Evolutionary conservation across 1,140 invertebrate genomes (phyloP), one percentile per base, ranked within the genome.

Genomic region (Tachypleus tridentatus): DNA sequence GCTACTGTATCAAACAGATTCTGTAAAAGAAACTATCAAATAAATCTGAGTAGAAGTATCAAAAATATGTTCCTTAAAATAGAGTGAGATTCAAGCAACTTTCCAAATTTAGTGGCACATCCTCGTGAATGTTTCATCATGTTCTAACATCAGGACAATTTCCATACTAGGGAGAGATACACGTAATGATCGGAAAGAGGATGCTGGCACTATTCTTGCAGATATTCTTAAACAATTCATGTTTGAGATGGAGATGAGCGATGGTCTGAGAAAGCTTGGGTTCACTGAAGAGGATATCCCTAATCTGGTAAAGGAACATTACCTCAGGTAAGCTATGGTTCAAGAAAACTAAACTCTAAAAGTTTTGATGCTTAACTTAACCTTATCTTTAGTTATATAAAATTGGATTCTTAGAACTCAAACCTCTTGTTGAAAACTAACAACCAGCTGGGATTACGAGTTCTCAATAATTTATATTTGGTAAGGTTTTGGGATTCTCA

Each of bases 211-310:
- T 75, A 81, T 91, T 64, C 77, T 94, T 49, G 82, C 87, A 7
- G 91, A 95, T 72, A 83, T 80, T 7, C 80, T 95, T 5, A 80
- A 86, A 49, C 78, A 82, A 58, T 91, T 86, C 67, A 92, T 94
- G 89, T 75, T 81, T 47, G 76, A 81, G 0, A 84, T 93, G 77
- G 85, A 87, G 71, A 83, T 93, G 10, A 89, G 91, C 69, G 87
- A 95, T 76, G 92, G 92, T 29, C 77, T 95, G 29, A 74, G 73
- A 1, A 84, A 81, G 8, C 77, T 95, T 7, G 91, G 91, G 3
- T 94, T 87, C 72, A 80, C 76, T 4, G 81, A 77, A 57, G 79
- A 81, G 6, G 88, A 93, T 75, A 87, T 95, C 64, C 88, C 88
- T 5, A 79, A 78, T 5, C 76, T 95, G 5, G 89, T 94, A 0